Evolutionary conservation across 2,888 invertebrate species (phyloP), one percentile per base, ranked within the genome.

Genomic region (Thecophora atra): DNA sequence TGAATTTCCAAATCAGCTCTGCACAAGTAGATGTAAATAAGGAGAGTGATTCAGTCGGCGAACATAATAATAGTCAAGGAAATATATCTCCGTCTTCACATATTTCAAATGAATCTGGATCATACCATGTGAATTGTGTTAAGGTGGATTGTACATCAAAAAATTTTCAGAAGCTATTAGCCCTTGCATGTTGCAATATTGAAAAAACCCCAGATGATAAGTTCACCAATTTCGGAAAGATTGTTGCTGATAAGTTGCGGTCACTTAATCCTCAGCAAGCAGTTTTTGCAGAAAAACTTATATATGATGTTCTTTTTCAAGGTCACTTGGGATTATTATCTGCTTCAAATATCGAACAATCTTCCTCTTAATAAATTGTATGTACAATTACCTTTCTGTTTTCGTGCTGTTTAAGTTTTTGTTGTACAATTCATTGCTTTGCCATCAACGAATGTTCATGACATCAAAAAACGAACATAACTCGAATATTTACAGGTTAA

Each of bases 301-400:
- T 86, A 62, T 82, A 82, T 11, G 86, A 86, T 76, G 83, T 86
- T 60, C 81, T 86, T 28, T 84, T 84, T 76, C 86, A 86, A 75
- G 86, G 86, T 3, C 86, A 86, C 79, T 84, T 86, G 84, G 86
- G 86, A 78, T 78, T 83, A 76, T 77, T 85, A 11, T 80, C 83
- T 19, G 71, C 81, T 28, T 75, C 80, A 66, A 82, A 78, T 65
- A 80, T 82, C 76, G 81, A 81, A 62, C 81, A 80, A 47, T 83
- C 82, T 72, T 71, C 80, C 71, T 77, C 78, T 72, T 79, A 81
- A 70, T 70, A 70, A 70, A 76, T 65, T 77, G 77, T 74, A 76
- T 79, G 19, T 76, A 75, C 71, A 75, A 79, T 51, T 79, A n/a
- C n/a, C n/a, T n/a, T n/a, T n/a, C n/a, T n/a, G n/a, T n/a, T n/a